Base-by-base conservation (phyloP, 2,888 invertebrate species). In the Ophion ventricosus region DNA sequence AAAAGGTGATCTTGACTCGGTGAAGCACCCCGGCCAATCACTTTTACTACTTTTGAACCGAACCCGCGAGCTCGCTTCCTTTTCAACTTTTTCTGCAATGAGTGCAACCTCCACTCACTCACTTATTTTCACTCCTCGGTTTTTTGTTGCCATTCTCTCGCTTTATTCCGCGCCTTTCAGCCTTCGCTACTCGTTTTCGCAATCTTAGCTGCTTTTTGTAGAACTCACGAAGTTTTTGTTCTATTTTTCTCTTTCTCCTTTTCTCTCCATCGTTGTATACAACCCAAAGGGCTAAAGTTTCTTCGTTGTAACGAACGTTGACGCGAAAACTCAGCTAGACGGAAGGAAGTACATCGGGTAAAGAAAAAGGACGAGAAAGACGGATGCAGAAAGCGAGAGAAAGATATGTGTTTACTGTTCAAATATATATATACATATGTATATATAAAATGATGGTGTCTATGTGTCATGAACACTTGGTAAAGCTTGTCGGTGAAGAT, bases 401-500 rank as follows among this genome's bases (percentile, higher is more conserved):
- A 74, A 43, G 10, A 43, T 14, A 43, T 43, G 11, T 14, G 0
- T 43, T 43, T 14, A 43, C 43, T 43, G 40, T 11, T 29, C 5
- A 40, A 4, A 43, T 54, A 35, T 75, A 26, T 4, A 20, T 35
- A 78, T 59, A 35, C 20, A 72, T n/a, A 43, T 43, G n/a, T 17
- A 76, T 40, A 23, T 10, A 63, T 23, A 67, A 70, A 61, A 66
- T 23, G 54, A 23, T 20, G 82, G 56, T 29, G 72, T 40, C 77
- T 25, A 40, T 57, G 76, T 64, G 67, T 69, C 54, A 67, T 79
- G 79, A 59, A 76, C 80, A 76, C 63, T 63, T 40, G 69, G 72
- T 56, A 20, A 76, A 82, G 81, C 76, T 84, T 80, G 86, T 85
- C 83, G 84, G 83, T 85, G 80, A 82, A 86, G 86, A 86, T 85